Conservation (phyloP, 2,113 vertebrate genomes). For the Struthio camelus region DNA sequence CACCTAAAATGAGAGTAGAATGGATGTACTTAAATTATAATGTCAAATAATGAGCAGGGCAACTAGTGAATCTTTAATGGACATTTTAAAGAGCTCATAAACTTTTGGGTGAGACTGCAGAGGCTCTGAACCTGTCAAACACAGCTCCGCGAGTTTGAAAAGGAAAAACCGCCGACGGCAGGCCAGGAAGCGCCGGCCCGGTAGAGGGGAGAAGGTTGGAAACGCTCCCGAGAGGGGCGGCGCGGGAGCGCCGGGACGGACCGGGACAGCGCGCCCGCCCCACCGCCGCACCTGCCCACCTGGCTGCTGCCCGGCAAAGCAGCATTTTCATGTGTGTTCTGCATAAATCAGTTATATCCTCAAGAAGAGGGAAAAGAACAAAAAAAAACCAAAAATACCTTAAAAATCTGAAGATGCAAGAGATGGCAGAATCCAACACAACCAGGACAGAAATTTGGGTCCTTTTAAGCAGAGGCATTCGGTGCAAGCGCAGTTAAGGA, state of each 20-base stretch:
- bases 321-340: not conserved
- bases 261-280: too few relatives aligned
- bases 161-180: not conserved
- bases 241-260: too few relatives aligned
- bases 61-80: constrained; percentile 9
- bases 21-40: not conserved
- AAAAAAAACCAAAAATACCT: not conserved
- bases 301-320: not conserved
- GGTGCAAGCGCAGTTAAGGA: too few relatives aligned
- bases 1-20: not conserved
- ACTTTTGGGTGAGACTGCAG: not conserved
- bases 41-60: not conserved
- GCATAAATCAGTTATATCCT: not conserved
- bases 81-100: not conserved
- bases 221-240: not conserved
- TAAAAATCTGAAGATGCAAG: not conserved
- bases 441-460: fast-evolving
- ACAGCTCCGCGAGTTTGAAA: not conserved
- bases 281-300: too few relatives aligned
- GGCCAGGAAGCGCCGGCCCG: not conserved
- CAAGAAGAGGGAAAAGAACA: not conserved
- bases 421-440: not conserved
- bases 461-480: too few relatives aligned
- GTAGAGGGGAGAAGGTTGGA: not conserved
- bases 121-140: constrained; percentile 14